Conservation (phyloP, 2,113 vertebrate species). For the Rhinoderma darwinii region DNA sequence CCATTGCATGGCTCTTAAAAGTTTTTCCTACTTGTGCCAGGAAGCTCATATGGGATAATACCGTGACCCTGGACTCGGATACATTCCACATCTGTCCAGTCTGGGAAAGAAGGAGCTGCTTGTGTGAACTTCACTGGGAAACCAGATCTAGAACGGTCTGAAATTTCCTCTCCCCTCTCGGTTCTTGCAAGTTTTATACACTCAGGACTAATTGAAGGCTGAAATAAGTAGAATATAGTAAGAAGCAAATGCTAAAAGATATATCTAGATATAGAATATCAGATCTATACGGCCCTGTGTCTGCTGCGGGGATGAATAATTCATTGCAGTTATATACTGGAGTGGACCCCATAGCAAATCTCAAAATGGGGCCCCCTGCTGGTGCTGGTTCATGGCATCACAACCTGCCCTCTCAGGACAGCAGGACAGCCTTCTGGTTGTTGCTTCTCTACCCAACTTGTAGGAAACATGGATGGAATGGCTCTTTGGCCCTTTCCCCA, state of each 20-base stretch:
- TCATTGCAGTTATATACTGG: not conserved
- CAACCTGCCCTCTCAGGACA: not conserved
- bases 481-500: not conserved
- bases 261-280: constrained; percentile 24
- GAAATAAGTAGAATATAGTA: not conserved
- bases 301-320: not conserved
- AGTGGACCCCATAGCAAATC: not conserved
- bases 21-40: constrained; percentile 72
- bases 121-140: constrained; percentile 70
- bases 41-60: constrained; percentile 76
- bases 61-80: constrained; percentile 83
- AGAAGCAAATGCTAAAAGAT: constrained; percentile 28
- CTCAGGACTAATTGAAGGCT: constrained; percentile 60
- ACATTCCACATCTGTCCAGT: constrained; percentile 84
- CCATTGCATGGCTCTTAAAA: constrained; percentile 69
- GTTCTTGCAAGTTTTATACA: constrained; percentile 35
- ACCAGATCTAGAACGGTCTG: constrained; percentile 67
- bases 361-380: not conserved
- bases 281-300: not conserved
- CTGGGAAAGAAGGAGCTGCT: constrained; percentile 79
- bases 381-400: too few relatives aligned
- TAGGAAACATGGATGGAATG: not conserved
- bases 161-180: constrained; percentile 50
- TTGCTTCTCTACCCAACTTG: not conserved
- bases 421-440: not conserved